Base-by-base conservation (phyloP, 2,888 invertebrate genomes). In the Eilema griseolum region DNA sequence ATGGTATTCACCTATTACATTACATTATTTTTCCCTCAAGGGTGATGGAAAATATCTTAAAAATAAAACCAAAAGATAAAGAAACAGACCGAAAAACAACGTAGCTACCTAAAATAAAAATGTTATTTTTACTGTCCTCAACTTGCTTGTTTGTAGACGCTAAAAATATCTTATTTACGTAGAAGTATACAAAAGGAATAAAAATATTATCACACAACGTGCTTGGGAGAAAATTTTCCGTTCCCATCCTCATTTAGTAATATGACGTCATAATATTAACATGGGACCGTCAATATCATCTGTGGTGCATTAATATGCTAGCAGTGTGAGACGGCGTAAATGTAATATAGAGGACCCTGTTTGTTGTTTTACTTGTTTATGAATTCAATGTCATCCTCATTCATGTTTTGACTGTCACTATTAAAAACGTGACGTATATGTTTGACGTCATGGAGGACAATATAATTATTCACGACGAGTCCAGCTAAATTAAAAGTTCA, bases 331-430 rank as follows among this genome's bases (percentile, higher is more conserved):
- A 16, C 46, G 46, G 73, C 74, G 75, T 79, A 75, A 69, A 71
- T 77, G 77, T 74, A 79, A 81, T 81, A 78, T 73, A 61, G 70
- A 64, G 26, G 57, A 60, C 60, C 60, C 28, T 67, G 69, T 23
- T 59, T 60, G 41, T 66, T 60, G 66, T 66, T 37, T 60, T n/a
- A 66, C 59, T 66, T 71, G 64, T 65, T 63, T 69, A 31, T 69
- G 59, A 75, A 75, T 76, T 77, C 83, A 83, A 80, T 82, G 82
- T 78, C 76, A 82, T 72, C 68, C 73, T 70, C 78, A 83, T 82
- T 76, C 74, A 78, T 76, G 75, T 65, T 70, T 64, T 72, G 69
- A 65, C 67, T 62, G 73, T 41, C 31, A n/a, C 57, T 72, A 73
- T 79, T 76, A 69, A 69, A 74, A 23, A 46, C 66, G 74, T 83